phyloP scores from a whole-genome alignment of 2,113 vertebrate genomes.

The Epinephelus lanceolatus region DNA sequence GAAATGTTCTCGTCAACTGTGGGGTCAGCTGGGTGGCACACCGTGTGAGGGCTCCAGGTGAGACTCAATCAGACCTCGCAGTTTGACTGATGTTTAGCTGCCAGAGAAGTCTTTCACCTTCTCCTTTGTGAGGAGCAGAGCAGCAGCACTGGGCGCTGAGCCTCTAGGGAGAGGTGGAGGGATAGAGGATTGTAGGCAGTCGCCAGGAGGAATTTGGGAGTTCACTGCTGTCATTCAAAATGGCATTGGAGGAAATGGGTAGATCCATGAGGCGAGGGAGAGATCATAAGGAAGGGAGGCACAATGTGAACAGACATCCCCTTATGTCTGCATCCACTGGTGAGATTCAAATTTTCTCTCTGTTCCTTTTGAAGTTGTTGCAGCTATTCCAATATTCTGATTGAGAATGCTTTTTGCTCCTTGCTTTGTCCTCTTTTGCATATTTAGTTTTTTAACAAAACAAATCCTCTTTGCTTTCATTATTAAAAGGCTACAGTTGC shows the following conservation, averaged over 20 bases:
- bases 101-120: conserved; percentile 48
- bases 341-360: conserved; percentile 17
- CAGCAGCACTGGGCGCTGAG: conserved; percentile 16
- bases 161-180: conserved; percentile 36
- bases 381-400: conserved; percentile 16
- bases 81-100: conserved; percentile 66
- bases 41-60: conserved; percentile 48
- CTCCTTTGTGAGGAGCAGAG: conserved; percentile 19
- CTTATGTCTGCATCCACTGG: neutral
- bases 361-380: conserved; percentile 11
- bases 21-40: conserved; percentile 51
- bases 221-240: conserved; percentile 50
- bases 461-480: conserved; percentile 5
- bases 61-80: conserved; percentile 61
- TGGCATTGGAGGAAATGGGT: conserved; percentile 26
- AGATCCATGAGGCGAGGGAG: conserved; percentile 14
- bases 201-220: conserved; percentile 38
- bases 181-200: conserved; percentile 33
- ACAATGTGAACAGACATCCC: neutral
- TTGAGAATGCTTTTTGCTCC: conserved; percentile 20
- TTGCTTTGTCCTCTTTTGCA: conserved; percentile 15
- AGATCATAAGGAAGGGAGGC: conserved; percentile 22
- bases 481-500: neutral
- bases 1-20: conserved; percentile 46
- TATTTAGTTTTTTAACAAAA: conserved; percentile 17